A percentile compares a stretch with the other conserved stretches of the same genome.
Conservation (phyloP, 1,140 invertebrate species). For the Trachelipus rathkii region DNA sequence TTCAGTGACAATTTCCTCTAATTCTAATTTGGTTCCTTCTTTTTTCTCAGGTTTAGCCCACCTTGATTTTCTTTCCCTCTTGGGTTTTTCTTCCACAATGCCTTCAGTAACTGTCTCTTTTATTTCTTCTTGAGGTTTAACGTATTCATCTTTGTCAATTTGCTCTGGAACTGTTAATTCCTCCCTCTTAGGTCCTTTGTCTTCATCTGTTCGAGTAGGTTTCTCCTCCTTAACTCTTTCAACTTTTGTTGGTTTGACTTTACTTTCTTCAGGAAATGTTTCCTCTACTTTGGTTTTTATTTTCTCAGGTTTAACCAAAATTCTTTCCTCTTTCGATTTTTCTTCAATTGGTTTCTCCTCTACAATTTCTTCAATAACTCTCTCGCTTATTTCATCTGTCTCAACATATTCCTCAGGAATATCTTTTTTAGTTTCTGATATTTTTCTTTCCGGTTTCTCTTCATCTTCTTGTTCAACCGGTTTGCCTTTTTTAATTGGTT, state of each 20-base stretch:
- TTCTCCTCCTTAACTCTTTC: background rate
- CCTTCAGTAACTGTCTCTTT: conserved; percentile 17
- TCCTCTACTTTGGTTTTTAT: background rate
- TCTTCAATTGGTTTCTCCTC: background rate
- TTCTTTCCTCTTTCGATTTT: background rate
- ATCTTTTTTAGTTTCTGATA: too few relatives aligned
- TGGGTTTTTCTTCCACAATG: conserved; percentile 5
- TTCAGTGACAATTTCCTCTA: conserved; percentile 29
- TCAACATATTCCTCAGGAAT: too few relatives aligned
- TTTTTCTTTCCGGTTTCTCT: too few relatives aligned
- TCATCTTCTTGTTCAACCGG: too few relatives aligned
- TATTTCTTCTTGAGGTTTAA: background rate
- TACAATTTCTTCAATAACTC: background rate
- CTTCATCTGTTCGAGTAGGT: background rate
- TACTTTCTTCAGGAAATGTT: background rate
- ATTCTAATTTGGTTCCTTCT: conserved; percentile 19
- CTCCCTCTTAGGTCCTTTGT: background rate
- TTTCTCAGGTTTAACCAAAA: background rate
- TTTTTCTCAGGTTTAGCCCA: conserved; percentile 7
- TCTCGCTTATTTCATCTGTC: too few relatives aligned
- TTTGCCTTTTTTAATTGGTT: too few relatives aligned
- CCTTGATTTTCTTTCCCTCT: conserved; percentile 8
- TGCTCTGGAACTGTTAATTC: conserved; percentile 13
- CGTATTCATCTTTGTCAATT: conserved; percentile 9
- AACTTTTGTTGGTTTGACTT: conserved; percentile 3